Conservation (phyloP, 2,113 vertebrate genomes). For the Mirounga angustirostris region DNA sequence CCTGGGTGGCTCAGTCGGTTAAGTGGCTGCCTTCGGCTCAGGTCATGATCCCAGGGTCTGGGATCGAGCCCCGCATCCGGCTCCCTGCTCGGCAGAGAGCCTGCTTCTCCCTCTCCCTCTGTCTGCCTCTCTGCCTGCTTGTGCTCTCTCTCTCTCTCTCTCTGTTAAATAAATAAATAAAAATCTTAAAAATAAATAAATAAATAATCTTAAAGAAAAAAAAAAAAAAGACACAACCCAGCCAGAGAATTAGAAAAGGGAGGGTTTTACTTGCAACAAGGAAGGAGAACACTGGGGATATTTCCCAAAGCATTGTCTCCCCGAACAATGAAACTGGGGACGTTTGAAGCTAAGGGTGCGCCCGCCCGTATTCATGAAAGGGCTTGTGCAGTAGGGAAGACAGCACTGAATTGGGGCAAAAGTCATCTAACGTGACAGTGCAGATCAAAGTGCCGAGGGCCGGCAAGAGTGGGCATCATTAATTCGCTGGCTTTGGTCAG, state of each 20-base stretch:
- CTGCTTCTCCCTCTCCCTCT: too few species aligned
- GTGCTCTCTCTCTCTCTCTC: too few species aligned
- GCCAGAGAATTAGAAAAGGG: background rate
- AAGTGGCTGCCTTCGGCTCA: too few species aligned
- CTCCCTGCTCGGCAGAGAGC: too few species aligned
- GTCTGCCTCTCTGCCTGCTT: too few species aligned
- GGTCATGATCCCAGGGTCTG: too few species aligned
- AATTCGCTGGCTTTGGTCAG: background rate
- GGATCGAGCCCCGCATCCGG: too few species aligned
- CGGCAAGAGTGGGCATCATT: background rate
- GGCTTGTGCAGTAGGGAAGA: background rate
- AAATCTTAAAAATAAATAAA: background rate
- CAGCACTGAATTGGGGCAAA: fast-evolving
- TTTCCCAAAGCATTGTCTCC: background rate
- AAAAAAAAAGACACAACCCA: background rate
- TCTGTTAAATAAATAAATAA: too few species aligned
- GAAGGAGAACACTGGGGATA: background rate
- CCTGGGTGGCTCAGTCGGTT: too few species aligned
- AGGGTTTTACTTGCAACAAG: background rate
- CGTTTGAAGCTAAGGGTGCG: background rate
- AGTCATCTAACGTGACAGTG: background rate
- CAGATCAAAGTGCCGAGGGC: background rate
- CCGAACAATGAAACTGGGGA: background rate
- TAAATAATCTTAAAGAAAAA: background rate
- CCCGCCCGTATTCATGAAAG: background rate